Evolutionary conservation across 2,888 invertebrate species (phyloP), one percentile per base, ranked within the genome.

Genomic region (Yponomeuta sedellus): DNA sequence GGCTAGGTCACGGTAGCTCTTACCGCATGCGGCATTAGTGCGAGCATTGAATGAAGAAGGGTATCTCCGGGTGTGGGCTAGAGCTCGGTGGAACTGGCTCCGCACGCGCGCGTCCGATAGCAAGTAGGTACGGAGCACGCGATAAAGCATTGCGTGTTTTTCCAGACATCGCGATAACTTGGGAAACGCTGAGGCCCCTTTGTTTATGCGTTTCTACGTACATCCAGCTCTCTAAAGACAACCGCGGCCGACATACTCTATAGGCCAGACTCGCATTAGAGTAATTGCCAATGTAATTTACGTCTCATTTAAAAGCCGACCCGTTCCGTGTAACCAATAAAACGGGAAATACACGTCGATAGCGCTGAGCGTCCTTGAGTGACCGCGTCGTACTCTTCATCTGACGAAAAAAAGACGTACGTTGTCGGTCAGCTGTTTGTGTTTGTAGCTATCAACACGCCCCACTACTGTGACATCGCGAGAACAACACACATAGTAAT

Each of bases 391-490:
- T 82, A 82, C 85, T 86, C 87, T 87, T 89, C 87, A 85, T 87
- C 84, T 79, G 79, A 81, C 79, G 81, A 84, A 85, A 69, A 69
- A 83, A 88, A 83, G 82, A 83, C 82, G 80, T 79, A 84, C 83
- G 81, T 81, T 80, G 83, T 78, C 81, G 81, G 86, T 89, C 90
- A 90, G 89, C 89, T 89, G 90, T 90, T 89, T 85, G 83, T 84
- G 84, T 83, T 88, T 83, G 84, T 78, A 83, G 85, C 85, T 86
- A 89, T 86, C 86, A 86, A 89, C 87, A 87, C 79, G 77, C 76
- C 75, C 73, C 72, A 68, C 70, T 74, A 85, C 75, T 67, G 70
- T 70, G 71, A 68, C 69, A 71, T 69, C 65, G 5, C 10, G 11
- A 20, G 19, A 39, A 59, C 20, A 39, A 40, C n/a, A 8, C 39